Conservation (phyloP, 2,797 vertebrate species). For the Pyrocephalus nanus region DNA sequence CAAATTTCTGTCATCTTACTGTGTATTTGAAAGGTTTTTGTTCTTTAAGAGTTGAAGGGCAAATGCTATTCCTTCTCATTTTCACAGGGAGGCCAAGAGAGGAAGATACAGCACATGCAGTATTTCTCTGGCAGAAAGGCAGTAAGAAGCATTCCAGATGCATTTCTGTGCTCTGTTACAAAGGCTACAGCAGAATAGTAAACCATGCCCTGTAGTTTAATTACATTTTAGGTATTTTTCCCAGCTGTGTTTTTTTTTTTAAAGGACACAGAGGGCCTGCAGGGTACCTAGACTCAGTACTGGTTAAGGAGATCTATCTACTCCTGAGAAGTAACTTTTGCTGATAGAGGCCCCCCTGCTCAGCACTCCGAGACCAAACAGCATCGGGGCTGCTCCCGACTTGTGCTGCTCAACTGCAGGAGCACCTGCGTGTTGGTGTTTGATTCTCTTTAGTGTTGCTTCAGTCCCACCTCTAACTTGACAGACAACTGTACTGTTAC, state of each 20-base stretch:
- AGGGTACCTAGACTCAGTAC: neutral
- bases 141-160: neutral
- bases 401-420: fast-evolving
- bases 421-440: fast-evolving
- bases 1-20: neutral
- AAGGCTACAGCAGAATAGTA: neutral
- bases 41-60: neutral
- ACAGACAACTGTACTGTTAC: neutral
- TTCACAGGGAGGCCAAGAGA: neutral
- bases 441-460: neutral
- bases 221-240: neutral
- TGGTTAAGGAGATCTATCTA: neutral
- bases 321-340: neutral
- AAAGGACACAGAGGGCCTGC: neutral
- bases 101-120: neutral
- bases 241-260: neutral
- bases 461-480: neutral
- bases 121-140: neutral
- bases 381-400: neutral
- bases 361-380: neutral
- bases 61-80: neutral
- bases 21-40: neutral
- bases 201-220: neutral
- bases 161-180: neutral
- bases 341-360: neutral